These are phyloP conservation scores for Chaetops frenatus DNA, from an alignment of 2,113 vertebrate genomes.

Conservation along the genomic window DNA sequence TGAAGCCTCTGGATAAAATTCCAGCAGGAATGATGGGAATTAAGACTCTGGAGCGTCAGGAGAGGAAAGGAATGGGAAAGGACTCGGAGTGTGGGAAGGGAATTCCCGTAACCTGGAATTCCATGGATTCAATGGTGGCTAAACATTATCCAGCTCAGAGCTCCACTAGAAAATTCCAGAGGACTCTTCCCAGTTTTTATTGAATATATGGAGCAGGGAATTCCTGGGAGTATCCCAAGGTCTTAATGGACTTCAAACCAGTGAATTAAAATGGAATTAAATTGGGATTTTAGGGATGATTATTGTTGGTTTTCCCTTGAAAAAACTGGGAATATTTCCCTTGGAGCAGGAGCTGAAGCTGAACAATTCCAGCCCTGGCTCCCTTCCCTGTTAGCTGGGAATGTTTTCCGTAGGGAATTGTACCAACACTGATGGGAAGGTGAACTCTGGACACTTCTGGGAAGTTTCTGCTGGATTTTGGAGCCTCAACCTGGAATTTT, in stretches of 20 bases:
- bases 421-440: neutral
- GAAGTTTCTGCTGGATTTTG: neutral
- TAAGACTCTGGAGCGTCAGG: fast-evolving
- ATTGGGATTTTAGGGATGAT: neutral
- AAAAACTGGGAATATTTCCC: fast-evolving
- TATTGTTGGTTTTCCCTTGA: fast-evolving
- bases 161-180: neutral
- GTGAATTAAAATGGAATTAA: neutral
- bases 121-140: neutral
- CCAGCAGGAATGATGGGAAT: neutral
- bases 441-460: neutral
- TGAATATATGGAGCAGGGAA: neutral
- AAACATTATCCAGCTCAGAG: neutral
- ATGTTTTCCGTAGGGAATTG: neutral
- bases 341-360: neutral
- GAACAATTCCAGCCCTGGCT: neutral
- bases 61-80: neutral
- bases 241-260: fast-evolving
- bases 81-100: neutral
- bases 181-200: neutral
- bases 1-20: neutral
- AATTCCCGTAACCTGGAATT: neutral
- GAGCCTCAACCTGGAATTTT: neutral
- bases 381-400: neutral
- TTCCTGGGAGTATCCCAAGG: neutral